Conservation (phyloP, 1,140 invertebrate species). For the Bombus affinis region DNA sequence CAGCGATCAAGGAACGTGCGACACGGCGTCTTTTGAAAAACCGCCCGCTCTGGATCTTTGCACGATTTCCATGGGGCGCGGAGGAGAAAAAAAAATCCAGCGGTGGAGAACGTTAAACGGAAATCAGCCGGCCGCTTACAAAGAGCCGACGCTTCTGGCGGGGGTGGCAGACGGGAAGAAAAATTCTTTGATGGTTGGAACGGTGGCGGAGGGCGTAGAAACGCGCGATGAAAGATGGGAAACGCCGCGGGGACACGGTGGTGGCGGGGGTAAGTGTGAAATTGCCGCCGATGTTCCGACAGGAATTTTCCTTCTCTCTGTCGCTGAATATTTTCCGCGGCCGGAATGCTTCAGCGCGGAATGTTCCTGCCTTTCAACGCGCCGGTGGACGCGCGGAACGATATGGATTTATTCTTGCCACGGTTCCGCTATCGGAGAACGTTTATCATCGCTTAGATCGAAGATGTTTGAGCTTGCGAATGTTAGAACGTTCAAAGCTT, state of each 20-base stretch:
- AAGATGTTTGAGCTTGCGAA: neutral
- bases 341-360: neutral
- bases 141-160: slow-evolving; percentile 56
- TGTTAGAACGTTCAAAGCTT: too few relatives aligned
- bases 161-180: slow-evolving; percentile 44
- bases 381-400: neutral
- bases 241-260: slow-evolving; percentile 44
- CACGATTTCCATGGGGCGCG: slow-evolving; percentile 41
- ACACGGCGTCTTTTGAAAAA: neutral
- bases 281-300: slow-evolving; percentile 67
- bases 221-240: slow-evolving; percentile 71
- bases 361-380: neutral
- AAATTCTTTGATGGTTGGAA: slow-evolving; percentile 75
- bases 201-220: slow-evolving; percentile 60
- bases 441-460: neutral
- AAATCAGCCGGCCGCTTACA: slow-evolving; percentile 73
- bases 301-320: slow-evolving; percentile 21
- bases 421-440: neutral
- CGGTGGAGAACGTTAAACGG: slow-evolving; percentile 74
- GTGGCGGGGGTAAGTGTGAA: slow-evolving; percentile 73
- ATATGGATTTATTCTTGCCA: neutral
- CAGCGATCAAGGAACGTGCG: neutral
- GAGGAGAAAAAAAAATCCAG: slow-evolving; percentile 38
- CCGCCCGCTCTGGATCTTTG: slow-evolving; percentile 16
- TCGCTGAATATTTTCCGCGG: slow-evolving; percentile 19